phyloP scores from a whole-genome alignment of 2,113 vertebrate species.

The Nipponia nippon region DNA sequence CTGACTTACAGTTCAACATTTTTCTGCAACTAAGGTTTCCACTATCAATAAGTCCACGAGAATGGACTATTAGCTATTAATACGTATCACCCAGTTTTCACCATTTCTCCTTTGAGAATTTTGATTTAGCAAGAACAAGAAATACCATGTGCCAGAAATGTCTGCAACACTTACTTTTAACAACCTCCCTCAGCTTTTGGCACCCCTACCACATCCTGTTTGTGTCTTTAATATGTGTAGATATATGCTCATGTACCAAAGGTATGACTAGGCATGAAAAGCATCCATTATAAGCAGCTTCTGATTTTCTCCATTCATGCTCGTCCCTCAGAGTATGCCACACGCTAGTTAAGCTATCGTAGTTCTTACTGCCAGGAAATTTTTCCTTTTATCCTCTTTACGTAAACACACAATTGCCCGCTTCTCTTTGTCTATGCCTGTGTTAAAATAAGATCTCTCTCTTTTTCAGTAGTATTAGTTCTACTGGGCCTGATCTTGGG shows the following conservation, averaged over 20 bases:
- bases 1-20: not conserved
- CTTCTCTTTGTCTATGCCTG: not conserved
- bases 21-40: not conserved
- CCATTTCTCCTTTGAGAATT: not conserved
- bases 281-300: constrained; percentile 14
- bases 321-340: not conserved
- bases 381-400: not conserved
- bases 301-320: not conserved
- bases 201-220: not conserved
- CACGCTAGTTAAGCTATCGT: not conserved
- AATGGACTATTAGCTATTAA: not conserved
- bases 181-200: not conserved
- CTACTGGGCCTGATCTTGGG: not conserved
- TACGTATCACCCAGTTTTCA: not conserved
- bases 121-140: not conserved
- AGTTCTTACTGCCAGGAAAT: not conserved
- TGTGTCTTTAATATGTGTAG: constrained; percentile 28
- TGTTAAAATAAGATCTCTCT: not conserved
- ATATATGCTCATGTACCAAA: not conserved
- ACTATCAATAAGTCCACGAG: not conserved
- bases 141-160: not conserved
- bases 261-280: not conserved
- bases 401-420: not conserved
- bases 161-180: not conserved
- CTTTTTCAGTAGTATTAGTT: not conserved